Evolutionary conservation across 1,140 invertebrate genomes (phyloP).

Genomic region (Elymnias hypermnestra): DNA sequence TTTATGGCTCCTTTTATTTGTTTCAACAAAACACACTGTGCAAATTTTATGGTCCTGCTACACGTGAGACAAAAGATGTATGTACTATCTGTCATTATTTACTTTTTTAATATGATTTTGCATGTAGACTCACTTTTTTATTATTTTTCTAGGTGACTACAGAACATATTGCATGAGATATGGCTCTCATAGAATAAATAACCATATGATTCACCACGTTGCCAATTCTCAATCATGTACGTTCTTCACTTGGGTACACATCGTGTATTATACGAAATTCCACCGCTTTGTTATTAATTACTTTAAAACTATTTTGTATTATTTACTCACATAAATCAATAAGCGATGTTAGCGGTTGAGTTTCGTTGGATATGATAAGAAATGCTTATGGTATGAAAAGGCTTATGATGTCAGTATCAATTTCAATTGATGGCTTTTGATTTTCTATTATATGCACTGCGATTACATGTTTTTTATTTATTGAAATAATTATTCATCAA

Average conservation of each 20-base stretch:
- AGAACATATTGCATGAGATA: constrained; percentile 61
- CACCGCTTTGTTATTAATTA: not conserved
- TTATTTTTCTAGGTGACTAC: constrained; percentile 61
- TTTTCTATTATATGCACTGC: no score
- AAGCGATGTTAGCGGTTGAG: not conserved
- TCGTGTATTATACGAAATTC: constrained; percentile 8
- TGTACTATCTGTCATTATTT: constrained; percentile 19
- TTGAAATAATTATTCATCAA: not conserved
- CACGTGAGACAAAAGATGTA: constrained; percentile 26
- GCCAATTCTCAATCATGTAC: constrained; percentile 62
- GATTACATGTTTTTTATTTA: no score
- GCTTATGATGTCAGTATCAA: constrained; percentile 3
- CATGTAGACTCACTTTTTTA: constrained; percentile 46
- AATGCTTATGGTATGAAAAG: not conserved
- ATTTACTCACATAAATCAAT: not conserved
- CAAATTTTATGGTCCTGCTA: constrained; percentile 17
- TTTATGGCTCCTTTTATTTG: constrained; percentile 10
- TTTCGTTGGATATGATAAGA: not conserved
- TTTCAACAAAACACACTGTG: constrained; percentile 15
- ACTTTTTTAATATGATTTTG: constrained; percentile 27
- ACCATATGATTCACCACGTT: constrained; percentile 44
- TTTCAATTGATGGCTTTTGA: not conserved
- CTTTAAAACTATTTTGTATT: no score
- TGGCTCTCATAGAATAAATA: constrained; percentile 59
- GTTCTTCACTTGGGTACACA: constrained; percentile 26